These are phyloP conservation scores for Protosalanx chinensis DNA, from an alignment of 2,797 vertebrate species.

Conservation along the genomic window DNA sequence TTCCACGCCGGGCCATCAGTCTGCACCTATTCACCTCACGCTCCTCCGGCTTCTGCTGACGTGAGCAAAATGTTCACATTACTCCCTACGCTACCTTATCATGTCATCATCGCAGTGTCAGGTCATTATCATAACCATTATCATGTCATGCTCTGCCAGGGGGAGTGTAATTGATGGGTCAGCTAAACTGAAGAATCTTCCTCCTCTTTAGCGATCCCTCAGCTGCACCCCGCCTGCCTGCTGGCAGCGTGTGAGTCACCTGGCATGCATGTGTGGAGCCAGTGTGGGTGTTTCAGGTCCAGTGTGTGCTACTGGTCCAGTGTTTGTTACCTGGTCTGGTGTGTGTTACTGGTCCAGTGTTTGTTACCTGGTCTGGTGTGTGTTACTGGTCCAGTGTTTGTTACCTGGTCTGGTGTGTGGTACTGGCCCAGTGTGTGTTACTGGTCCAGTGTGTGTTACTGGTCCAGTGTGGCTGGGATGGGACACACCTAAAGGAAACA, in stretches of 20 bases:
- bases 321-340: too few species aligned
- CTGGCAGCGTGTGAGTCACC: slow-evolving; percentile 22
- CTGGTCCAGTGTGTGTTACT: background rate
- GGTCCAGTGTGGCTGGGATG: too few species aligned
- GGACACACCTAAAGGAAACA: too few species aligned
- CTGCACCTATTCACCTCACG: background rate
- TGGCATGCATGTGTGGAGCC: background rate
- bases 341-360: too few species aligned
- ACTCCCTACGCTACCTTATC: slow-evolving; percentile 62
- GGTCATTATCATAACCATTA: slow-evolving; percentile 68
- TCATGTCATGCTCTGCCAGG: slow-evolving; percentile 56
- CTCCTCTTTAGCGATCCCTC: slow-evolving; percentile 58
- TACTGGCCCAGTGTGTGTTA: slow-evolving; percentile 13
- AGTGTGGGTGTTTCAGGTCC: too few species aligned
- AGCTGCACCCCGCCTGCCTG: slow-evolving; percentile 47
- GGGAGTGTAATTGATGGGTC: slow-evolving; percentile 67
- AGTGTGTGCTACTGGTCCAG: too few species aligned
- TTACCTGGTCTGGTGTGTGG: slow-evolving; percentile 26
- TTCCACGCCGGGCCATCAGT: background rate
- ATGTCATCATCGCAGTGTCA: slow-evolving; percentile 64
- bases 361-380: too few species aligned
- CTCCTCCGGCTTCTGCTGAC: slow-evolving; percentile 39
- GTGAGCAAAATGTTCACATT: slow-evolving; percentile 45
- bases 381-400: too few species aligned
- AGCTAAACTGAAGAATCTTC: slow-evolving; percentile 57